These are phyloP conservation scores for Platichthys stellatus DNA, from an alignment of 2,113 vertebrate genomes.

Conservation along the genomic window DNA sequence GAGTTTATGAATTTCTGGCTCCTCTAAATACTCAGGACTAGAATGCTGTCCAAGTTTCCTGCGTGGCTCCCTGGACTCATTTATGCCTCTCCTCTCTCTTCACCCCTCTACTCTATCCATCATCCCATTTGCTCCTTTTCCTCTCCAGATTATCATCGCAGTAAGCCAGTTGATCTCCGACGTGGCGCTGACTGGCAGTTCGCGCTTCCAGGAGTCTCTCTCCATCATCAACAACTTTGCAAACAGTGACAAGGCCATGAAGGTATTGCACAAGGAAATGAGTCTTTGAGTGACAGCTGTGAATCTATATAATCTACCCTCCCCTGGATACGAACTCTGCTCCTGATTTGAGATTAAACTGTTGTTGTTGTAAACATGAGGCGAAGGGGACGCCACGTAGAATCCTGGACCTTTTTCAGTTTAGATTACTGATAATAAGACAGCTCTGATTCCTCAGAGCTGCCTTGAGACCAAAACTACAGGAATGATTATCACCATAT, in stretches of 20 bases:
- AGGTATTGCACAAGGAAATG: slow-evolving; percentile 80
- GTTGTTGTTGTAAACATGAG: background rate
- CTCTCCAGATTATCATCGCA: slow-evolving; percentile 93
- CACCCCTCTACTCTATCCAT: background rate
- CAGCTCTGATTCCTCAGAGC: too few species aligned
- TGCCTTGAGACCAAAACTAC: too few species aligned
- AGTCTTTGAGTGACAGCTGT: too few species aligned
- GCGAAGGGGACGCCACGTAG: too few species aligned
- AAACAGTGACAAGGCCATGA: slow-evolving; percentile 97
- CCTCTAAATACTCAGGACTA: background rate
- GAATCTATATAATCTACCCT: too few species aligned
- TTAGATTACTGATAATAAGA: too few species aligned
- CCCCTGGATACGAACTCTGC: too few species aligned
- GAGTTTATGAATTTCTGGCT: slow-evolving; percentile 7
- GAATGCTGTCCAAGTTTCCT: too few species aligned
- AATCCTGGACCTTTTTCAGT: too few species aligned
- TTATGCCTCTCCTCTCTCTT: background rate
- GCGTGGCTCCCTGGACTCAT: background rate
- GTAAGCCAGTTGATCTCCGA: slow-evolving; percentile 97
- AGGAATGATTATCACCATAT: too few species aligned
- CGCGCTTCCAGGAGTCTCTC: slow-evolving; percentile 96
- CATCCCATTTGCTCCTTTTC: too few species aligned
- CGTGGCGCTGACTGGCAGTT: slow-evolving; percentile 92
- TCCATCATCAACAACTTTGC: slow-evolving; percentile 99
- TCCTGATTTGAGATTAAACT: too few species aligned